phyloP scores from a whole-genome alignment of 2,113 vertebrate genomes.

The Sinocyclocheilus anshuiensis region DNA sequence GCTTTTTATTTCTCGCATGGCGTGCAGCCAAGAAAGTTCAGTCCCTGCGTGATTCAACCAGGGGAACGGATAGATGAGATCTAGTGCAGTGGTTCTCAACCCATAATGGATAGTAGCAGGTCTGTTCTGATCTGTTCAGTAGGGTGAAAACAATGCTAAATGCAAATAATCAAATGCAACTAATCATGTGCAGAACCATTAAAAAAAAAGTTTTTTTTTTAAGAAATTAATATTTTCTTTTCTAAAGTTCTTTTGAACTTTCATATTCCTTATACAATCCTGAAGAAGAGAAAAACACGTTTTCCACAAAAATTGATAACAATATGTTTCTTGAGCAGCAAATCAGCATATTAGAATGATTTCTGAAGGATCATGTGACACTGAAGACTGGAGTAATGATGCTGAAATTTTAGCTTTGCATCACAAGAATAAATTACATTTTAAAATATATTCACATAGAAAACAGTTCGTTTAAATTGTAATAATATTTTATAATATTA shows the following conservation, averaged over 20 bases:
- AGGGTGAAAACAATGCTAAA: constrained; percentile 27
- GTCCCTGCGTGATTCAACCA: constrained; percentile 39
- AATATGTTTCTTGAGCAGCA: neutral
- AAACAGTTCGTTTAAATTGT: too few relatives aligned
- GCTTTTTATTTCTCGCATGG: constrained; percentile 44
- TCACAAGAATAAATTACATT: too few relatives aligned
- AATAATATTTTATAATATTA: neutral
- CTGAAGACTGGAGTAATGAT: neutral
- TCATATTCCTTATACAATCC: neutral
- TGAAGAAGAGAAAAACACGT: neutral
- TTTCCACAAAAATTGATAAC: neutral
- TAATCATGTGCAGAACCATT: neutral
- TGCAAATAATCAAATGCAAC: neutral
- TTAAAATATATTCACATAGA: too few relatives aligned
- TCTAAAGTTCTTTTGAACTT: neutral
- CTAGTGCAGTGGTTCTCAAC: neutral
- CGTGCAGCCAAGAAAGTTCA: constrained; percentile 43
- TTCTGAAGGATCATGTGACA: neutral
- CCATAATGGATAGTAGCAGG: neutral
- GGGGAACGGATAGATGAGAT: constrained; percentile 9
- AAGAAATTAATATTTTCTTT: neutral
- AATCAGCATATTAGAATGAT: neutral
- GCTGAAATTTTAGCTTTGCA: neutral
- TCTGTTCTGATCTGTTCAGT: neutral
- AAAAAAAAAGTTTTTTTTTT: neutral